Evolutionary conservation across 2,888 invertebrate species (phyloP).

Genomic region (Xanthia togata): DNA sequence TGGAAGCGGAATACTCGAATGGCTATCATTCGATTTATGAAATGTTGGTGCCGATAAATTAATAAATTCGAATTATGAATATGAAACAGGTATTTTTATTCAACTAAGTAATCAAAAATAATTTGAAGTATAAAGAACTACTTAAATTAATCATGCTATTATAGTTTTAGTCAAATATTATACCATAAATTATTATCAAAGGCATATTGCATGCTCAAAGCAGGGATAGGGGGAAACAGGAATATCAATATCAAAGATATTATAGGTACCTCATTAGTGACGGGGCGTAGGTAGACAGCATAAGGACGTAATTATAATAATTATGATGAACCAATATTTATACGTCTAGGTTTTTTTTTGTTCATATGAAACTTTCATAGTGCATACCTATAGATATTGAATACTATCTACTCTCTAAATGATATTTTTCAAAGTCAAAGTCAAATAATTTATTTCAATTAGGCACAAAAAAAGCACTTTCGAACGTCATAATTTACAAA

Average conservation of each 20-base stretch:
- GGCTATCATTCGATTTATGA: too few species aligned
- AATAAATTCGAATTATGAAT: background rate
- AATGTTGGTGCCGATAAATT: too few species aligned
- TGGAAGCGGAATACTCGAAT: too few species aligned
- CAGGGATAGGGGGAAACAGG: slow-evolving; percentile 49
- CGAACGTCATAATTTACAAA: too few species aligned
- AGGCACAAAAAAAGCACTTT: too few species aligned
- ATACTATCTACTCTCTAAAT: background rate
- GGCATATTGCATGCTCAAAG: slow-evolving; percentile 47
- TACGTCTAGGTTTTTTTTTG: background rate
- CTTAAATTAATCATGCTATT: background rate
- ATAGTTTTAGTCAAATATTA: slow-evolving; percentile 2
- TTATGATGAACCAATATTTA: background rate
- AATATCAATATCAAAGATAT: slow-evolving; percentile 70
- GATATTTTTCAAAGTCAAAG: too few species aligned
- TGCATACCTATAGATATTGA: background rate
- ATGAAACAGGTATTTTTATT: background rate
- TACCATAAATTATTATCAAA: slow-evolving; percentile 38
- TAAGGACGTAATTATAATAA: slow-evolving; percentile 29
- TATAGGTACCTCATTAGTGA: slow-evolving; percentile 54
- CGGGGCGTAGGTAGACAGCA: slow-evolving; percentile 5
- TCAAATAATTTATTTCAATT: too few species aligned
- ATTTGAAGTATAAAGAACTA: background rate
- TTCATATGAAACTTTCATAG: background rate
- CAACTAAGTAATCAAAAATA: background rate